Conservation (phyloP, 2,113 vertebrate species). For the Ceratotherium simum region DNA sequence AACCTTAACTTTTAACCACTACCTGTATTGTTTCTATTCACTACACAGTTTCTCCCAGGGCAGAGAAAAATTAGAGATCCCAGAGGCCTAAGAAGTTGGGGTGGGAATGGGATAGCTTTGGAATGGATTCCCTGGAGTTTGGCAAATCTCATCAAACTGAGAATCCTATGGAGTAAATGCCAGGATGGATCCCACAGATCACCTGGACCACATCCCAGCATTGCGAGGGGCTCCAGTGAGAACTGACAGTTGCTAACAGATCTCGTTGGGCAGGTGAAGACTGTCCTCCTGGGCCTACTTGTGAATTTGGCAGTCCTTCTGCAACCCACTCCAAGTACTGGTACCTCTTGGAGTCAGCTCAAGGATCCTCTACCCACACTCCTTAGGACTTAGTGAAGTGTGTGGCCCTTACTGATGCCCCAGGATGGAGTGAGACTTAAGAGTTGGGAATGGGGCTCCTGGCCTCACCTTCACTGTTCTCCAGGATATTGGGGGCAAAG, state of each 20-base stretch:
- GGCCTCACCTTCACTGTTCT: conserved; percentile 95
- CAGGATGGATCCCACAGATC: not conserved
- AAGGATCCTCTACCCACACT: not conserved
- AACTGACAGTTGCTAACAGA: not conserved
- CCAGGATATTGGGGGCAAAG: conserved; percentile 96
- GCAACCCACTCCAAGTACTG: not conserved
- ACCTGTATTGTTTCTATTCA: not conserved
- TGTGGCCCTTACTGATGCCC: not conserved
- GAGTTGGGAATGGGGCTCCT: not conserved
- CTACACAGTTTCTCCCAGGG: not conserved
- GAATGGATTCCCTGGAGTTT: not conserved
- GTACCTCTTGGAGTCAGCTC: not conserved
- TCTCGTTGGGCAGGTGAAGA: not conserved
- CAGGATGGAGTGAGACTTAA: not conserved
- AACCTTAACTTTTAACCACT: not conserved
- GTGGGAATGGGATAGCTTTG: not conserved
- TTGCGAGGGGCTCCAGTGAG: not conserved
- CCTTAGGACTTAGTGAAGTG: not conserved
- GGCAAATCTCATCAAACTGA: not conserved
- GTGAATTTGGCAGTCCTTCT: not conserved
- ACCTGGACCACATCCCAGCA: not conserved
- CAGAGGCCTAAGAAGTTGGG: not conserved
- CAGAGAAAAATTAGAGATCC: not conserved
- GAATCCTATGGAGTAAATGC: not conserved
- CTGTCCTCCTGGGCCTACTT: not conserved